phyloP scores from a whole-genome alignment of 1,140 invertebrate species.

The Danaus melanippus region DNA sequence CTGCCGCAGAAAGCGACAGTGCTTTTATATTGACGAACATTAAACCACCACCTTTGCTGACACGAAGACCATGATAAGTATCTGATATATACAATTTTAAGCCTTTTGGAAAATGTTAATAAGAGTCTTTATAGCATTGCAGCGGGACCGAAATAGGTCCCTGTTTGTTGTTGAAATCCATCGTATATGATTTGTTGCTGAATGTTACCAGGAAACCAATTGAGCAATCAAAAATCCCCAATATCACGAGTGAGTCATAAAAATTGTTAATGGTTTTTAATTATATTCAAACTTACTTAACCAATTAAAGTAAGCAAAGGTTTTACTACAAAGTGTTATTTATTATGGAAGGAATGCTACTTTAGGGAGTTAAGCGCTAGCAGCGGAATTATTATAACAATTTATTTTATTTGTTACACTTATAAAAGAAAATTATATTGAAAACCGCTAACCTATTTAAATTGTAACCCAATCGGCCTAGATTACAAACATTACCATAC shows the following conservation, averaged over 20 bases:
- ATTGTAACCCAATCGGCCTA: no score
- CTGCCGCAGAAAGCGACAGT: conserved; percentile 60
- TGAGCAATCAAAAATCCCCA: conserved; percentile 36
- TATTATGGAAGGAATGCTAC: no score
- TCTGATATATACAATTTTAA: conserved; percentile 31
- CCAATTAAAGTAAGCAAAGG: no score
- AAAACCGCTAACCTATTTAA: no score
- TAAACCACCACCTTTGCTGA: conserved; percentile 56
- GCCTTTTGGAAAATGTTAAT: conserved; percentile 29
- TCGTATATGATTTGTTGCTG: conserved; percentile 32
- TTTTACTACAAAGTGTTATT: no score
- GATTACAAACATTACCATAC: no score
- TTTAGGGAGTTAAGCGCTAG: no score
- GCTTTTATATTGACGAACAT: conserved; percentile 61
- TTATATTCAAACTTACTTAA: no score
- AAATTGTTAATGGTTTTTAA: conserved; percentile 3
- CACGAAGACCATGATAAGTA: conserved; percentile 33
- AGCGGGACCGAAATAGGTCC: conserved; percentile 8
- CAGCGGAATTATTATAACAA: no score
- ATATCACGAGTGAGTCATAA: conserved; percentile 5
- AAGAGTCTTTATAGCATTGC: conserved; percentile 23
- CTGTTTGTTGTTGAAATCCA: conserved; percentile 29
- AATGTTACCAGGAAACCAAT: conserved; percentile 46
- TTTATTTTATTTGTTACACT: no score
- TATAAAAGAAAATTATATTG: no score